Conservation (phyloP, 2,888 invertebrate species). For the Amorpha juglandis region DNA sequence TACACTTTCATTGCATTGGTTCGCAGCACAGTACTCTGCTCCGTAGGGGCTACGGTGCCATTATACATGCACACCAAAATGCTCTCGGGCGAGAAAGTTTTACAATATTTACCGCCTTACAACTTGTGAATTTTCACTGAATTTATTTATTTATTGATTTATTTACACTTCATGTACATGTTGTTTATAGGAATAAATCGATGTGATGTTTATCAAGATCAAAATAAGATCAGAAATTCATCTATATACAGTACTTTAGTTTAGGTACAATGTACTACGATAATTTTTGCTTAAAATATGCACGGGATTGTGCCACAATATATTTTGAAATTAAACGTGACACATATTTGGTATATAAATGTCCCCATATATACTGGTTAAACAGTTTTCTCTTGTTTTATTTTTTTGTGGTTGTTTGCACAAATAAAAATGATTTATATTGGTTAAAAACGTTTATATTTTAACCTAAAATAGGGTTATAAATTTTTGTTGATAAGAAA, state of each 20-base stretch:
- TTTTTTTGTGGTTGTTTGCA: too few relatives aligned
- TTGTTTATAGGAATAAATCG: not conserved
- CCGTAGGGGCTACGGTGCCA: not conserved
- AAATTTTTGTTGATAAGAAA: not conserved
- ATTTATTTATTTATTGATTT: not conserved
- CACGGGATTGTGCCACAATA: too few relatives aligned
- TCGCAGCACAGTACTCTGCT: not conserved
- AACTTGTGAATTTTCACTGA: not conserved
- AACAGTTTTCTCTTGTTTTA: too few relatives aligned
- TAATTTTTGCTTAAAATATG: too few relatives aligned
- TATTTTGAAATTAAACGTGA: too few relatives aligned
- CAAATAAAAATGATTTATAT: too few relatives aligned
- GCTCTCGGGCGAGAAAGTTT: not conserved
- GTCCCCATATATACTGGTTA: too few relatives aligned
- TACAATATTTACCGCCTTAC: not conserved
- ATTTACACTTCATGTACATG: too few relatives aligned
- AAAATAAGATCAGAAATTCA: too few relatives aligned
- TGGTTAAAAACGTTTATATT: not conserved
- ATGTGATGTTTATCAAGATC: not conserved
- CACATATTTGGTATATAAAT: too few relatives aligned
- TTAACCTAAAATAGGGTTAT: not conserved
- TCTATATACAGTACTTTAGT: too few relatives aligned
- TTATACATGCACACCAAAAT: constrained; percentile 12
- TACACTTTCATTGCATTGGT: not conserved
- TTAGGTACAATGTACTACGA: too few relatives aligned